Conservation (phyloP, 2,888 invertebrate genomes). For the Eupsilia transversa region DNA sequence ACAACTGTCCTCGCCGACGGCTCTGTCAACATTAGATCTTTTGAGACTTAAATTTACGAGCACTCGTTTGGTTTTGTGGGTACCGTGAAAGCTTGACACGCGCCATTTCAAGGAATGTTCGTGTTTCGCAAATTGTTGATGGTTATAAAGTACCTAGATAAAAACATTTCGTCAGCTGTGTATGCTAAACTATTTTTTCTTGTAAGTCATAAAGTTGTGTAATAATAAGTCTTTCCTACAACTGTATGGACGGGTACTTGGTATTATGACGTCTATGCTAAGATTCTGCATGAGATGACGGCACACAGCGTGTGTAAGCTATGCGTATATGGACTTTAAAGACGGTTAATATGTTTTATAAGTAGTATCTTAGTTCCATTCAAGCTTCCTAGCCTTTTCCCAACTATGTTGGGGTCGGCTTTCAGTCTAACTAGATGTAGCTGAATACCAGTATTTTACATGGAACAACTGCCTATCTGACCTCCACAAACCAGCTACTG, state of each 20-base stretch:
- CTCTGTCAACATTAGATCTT: slow-evolving; percentile 70
- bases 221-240: slow-evolving; percentile 26
- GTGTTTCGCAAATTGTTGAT: background rate
- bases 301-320: background rate
- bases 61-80: slow-evolving; percentile 42
- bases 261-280: background rate
- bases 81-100: slow-evolving; percentile 1
- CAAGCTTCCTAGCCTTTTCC: too few relatives aligned
- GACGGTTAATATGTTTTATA: background rate
- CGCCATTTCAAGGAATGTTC: slow-evolving; percentile 12
- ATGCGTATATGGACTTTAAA: background rate
- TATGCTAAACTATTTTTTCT: slow-evolving; percentile 34
- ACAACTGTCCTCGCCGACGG: slow-evolving; percentile 84
- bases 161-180: slow-evolving; percentile 23
- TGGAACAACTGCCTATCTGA: too few relatives aligned
- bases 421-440: too few relatives aligned
- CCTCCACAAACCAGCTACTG: too few relatives aligned
- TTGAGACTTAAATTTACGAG: slow-evolving; percentile 55
- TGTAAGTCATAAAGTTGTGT: slow-evolving; percentile 27
- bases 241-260: too few relatives aligned
- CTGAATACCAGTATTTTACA: too few relatives aligned
- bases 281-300: slow-evolving; percentile 14
- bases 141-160: slow-evolving; percentile 16
- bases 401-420: too few relatives aligned
- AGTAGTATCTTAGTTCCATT: background rate